A percentile compares a stretch with the other conserved stretches of the same genome.
Conservation (phyloP, 2,797 vertebrate species). For the Arrhamphus sclerolepis region DNA sequence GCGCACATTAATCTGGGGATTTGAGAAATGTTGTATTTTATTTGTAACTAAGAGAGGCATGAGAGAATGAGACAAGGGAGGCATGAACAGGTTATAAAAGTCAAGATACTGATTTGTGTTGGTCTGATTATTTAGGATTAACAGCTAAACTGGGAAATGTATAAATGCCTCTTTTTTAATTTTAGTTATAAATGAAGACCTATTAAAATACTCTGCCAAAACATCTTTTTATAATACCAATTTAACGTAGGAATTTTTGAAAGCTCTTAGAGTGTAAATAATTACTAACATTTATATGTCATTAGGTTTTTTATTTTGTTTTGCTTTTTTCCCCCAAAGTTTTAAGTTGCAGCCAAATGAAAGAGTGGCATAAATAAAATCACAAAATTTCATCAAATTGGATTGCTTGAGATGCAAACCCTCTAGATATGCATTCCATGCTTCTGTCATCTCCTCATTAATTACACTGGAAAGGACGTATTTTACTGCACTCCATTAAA, state of each 20-base stretch:
- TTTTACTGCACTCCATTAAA: constrained; percentile 66
- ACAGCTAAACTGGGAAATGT: background rate
- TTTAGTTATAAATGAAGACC: too few relatives aligned
- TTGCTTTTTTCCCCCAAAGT: background rate
- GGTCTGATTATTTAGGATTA: constrained; percentile 13
- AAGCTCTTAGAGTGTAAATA: background rate
- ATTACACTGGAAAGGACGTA: constrained; percentile 59
- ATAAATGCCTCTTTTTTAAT: too few relatives aligned
- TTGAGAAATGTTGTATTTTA: constrained; percentile 62
- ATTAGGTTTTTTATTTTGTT: background rate
- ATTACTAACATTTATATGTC: constrained; percentile 17
- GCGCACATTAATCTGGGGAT: constrained; percentile 53
- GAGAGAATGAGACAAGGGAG: constrained; percentile 19
- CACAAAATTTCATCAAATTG: constrained; percentile 33
- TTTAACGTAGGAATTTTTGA: background rate
- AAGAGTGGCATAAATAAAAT: constrained; percentile 45
- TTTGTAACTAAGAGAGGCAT: constrained; percentile 39
- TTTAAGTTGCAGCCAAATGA: constrained; percentile 18
- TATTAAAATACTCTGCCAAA: too few relatives aligned
- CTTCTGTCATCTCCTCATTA: constrained; percentile 55
- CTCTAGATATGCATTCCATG: constrained; percentile 39
- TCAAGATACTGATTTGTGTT: constrained; percentile 27
- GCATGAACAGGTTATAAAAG: constrained; percentile 1
- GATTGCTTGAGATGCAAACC: constrained; percentile 33
- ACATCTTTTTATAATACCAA: too few relatives aligned